phyloP scores from a whole-genome alignment of 2,888 invertebrate genomes.

The Merodon equestris region DNA sequence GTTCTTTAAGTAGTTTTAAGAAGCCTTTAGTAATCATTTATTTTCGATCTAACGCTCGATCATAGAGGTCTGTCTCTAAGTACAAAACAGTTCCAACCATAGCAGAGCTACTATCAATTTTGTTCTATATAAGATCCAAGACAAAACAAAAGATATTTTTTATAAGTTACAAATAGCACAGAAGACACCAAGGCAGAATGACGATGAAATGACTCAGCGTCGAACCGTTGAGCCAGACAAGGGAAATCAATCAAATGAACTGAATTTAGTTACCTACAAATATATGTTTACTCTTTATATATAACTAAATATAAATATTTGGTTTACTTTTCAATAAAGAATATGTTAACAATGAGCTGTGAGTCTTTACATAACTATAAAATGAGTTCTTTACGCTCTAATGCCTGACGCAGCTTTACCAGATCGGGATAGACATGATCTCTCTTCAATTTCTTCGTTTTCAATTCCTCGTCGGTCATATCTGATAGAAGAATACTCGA shows the following conservation, averaged over 20 bases:
- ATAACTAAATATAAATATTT: constrained; percentile 30
- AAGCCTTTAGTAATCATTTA: no score
- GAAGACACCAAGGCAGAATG: no score
- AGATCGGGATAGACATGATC: constrained; percentile 71
- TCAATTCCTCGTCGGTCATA: constrained; percentile 36
- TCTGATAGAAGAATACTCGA: constrained; percentile 72
- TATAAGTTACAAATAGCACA: constrained; percentile 24
- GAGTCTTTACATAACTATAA: constrained; percentile 70
- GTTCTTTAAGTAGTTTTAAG: constrained; percentile 30
- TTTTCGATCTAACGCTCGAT: no score
- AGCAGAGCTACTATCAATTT: no score
- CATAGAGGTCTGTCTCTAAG: no score
- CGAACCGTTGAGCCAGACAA: no score
- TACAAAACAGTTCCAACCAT: no score
- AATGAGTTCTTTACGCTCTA: constrained; percentile 72
- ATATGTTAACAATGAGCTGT: no score
- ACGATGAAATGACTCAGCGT: no score
- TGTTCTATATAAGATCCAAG: no score
- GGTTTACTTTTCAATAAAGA: constrained; percentile 1
- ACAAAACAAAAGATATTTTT: no score
- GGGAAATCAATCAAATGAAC: constrained; percentile 39
- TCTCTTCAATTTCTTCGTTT: constrained; percentile 30
- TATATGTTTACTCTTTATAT: constrained; percentile 29
- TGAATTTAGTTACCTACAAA: constrained; percentile 49
- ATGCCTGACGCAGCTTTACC: constrained; percentile 70